Percentiles rank a stretch among this genome's conserved stretches.
Conservation (phyloP, 2,888 invertebrate species). For the Agriopis marginaria region DNA sequence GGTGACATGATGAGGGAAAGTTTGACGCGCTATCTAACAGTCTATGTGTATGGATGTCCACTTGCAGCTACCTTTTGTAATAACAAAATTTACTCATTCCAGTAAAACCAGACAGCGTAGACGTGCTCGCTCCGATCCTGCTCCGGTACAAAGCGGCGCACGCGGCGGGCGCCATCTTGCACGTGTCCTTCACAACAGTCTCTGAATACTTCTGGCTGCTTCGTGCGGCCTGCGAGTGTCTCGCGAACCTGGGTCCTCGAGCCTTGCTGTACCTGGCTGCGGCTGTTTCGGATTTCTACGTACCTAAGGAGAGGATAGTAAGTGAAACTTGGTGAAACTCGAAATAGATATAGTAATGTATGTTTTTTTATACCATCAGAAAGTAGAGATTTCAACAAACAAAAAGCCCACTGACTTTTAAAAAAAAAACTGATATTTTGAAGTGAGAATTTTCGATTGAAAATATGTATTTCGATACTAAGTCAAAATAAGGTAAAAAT, state of each 20-base stretch:
- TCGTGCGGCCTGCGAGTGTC: conserved; percentile 92
- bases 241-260: conserved; percentile 88
- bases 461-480: no score
- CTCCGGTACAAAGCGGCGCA: conserved; percentile 93
- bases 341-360: no score
- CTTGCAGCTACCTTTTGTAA: not conserved
- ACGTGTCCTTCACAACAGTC: conserved; percentile 93
- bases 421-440: no score
- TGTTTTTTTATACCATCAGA: no score
- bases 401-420: no score
- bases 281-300: conserved; percentile 99
- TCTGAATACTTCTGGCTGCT: conserved; percentile 97
- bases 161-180: conserved; percentile 90
- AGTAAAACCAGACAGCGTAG: conserved; percentile 91
- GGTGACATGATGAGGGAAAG: not conserved
- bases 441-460: no score
- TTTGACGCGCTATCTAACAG: not conserved
- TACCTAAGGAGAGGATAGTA: conserved; percentile 97
- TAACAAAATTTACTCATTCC: conserved; percentile 30
- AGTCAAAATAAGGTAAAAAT: no score
- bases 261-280: conserved; percentile 98
- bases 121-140: conserved; percentile 90
- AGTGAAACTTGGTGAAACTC: conserved; percentile 58
- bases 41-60: no score
- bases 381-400: no score